Evolutionary conservation across 2,113 vertebrate species (phyloP).

Genomic region (Anarrhichthys ocellatus): DNA sequence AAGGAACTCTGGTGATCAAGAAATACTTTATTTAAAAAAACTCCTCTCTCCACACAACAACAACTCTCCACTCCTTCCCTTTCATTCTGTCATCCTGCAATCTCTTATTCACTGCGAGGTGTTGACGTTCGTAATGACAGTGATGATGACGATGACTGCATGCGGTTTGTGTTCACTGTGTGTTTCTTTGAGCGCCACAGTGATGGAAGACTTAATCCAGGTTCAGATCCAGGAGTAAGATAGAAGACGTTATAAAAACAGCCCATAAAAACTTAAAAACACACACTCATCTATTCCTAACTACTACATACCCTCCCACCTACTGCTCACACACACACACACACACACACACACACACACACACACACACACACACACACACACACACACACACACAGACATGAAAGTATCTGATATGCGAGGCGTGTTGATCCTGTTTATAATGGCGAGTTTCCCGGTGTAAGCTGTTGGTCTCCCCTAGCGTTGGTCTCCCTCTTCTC

Average conservation of each 20-base stretch:
- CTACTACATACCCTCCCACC: conserved; percentile 32
- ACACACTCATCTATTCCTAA: conserved; percentile 53
- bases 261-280: conserved; percentile 56
- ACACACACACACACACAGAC: conserved; percentile 49
- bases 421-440: conserved; percentile 76
- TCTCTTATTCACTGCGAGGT: background rate
- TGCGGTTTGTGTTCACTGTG: background rate
- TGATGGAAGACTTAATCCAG: background rate
- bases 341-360: conserved; percentile 26
- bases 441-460: conserved; percentile 73
- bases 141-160: background rate
- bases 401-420: conserved; percentile 73
- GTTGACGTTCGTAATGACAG: background rate
- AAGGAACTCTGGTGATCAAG: conserved; percentile 87
- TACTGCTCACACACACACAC: conserved; percentile 15
- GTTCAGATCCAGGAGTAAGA: conserved; percentile 30
- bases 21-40: conserved; percentile 85
- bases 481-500: conserved; percentile 72
- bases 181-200: background rate
- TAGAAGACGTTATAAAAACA: conserved; percentile 30
- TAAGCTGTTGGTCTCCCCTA: conserved; percentile 76
- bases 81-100: background rate
- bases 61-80: conserved; percentile 9
- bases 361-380: conserved; percentile 29
- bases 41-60: conserved; percentile 67